Conservation (phyloP, 2,113 vertebrate genomes). For the Orientallactaga bullata region DNA sequence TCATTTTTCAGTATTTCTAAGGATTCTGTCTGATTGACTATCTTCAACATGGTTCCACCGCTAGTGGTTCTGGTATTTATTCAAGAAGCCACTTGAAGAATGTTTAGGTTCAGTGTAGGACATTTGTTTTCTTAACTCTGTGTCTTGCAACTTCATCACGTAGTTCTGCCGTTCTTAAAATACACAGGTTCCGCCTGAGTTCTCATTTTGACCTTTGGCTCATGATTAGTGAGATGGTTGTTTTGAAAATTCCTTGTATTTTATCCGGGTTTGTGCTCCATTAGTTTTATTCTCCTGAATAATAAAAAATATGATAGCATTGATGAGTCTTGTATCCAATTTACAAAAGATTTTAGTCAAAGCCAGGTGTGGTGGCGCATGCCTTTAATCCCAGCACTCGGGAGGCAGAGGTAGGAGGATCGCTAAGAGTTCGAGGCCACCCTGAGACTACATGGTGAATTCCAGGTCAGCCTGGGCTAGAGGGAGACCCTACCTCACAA, state of each 20-base stretch:
- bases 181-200: not conserved
- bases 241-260: conserved; percentile 39
- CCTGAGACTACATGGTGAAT: too few relatives aligned
- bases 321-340: not conserved
- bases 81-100: conserved; percentile 7
- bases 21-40: not conserved
- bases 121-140: conserved; percentile 59
- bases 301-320: conserved; percentile 12
- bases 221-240: conserved; percentile 9
- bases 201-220: conserved; percentile 60
- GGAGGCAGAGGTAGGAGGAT: too few relatives aligned
- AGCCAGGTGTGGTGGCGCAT: too few relatives aligned
- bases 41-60: not conserved
- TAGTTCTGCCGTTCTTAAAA: conserved; percentile 46
- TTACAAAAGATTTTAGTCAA: not conserved
- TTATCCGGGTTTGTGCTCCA: not conserved
- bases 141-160: not conserved
- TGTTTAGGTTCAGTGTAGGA: not conserved
- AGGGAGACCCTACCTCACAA: too few relatives aligned
- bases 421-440: too few relatives aligned
- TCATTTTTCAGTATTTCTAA: not conserved
- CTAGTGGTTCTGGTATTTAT: conserved; percentile 45
- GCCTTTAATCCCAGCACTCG: too few relatives aligned
- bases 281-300: conserved; percentile 5
- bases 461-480: too few relatives aligned